These are phyloP conservation scores for Magallana gigas DNA, from an alignment of 1,140 invertebrate genomes.

Conservation along the genomic window DNA sequence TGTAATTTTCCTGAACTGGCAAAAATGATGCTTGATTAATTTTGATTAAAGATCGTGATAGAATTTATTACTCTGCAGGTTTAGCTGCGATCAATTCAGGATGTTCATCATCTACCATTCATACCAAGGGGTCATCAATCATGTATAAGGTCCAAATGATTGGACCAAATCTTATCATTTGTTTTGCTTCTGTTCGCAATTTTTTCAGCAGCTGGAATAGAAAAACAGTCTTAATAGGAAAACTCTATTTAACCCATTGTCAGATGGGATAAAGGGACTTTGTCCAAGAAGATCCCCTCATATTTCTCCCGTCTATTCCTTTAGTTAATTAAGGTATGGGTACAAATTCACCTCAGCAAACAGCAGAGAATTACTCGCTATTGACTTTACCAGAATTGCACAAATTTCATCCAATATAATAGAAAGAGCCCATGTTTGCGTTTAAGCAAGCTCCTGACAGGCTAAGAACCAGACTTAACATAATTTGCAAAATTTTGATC, in stretches of 20 bases:
- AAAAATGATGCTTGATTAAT: slow-evolving; percentile 46
- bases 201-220: slow-evolving; percentile 44
- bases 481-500: slow-evolving; percentile 64
- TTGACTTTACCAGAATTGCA: slow-evolving; percentile 70
- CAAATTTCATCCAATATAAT: slow-evolving; percentile 74
- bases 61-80: slow-evolving; percentile 41
- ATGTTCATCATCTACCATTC: slow-evolving; percentile 46
- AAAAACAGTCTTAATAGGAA: slow-evolving; percentile 46
- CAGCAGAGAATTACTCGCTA: slow-evolving; percentile 67
- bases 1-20: slow-evolving; percentile 37
- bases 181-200: slow-evolving; percentile 43
- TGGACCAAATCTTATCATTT: slow-evolving; percentile 31
- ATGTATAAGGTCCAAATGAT: slow-evolving; percentile 37
- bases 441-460: slow-evolving; percentile 54
- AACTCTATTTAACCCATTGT: slow-evolving; percentile 42
- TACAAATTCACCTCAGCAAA: slow-evolving; percentile 68
- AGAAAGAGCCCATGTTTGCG: slow-evolving; percentile 69
- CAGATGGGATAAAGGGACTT: slow-evolving; percentile 39
- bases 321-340: slow-evolving; percentile 68
- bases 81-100: slow-evolving; percentile 37
- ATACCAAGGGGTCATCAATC: slow-evolving; percentile 43
- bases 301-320: slow-evolving; percentile 33
- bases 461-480: slow-evolving; percentile 62
- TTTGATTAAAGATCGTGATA: slow-evolving; percentile 23
- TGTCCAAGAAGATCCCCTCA: slow-evolving; percentile 40